Evolutionary conservation across 2,113 vertebrate species (phyloP).

Genomic region (Mormoops blainvillei): DNA sequence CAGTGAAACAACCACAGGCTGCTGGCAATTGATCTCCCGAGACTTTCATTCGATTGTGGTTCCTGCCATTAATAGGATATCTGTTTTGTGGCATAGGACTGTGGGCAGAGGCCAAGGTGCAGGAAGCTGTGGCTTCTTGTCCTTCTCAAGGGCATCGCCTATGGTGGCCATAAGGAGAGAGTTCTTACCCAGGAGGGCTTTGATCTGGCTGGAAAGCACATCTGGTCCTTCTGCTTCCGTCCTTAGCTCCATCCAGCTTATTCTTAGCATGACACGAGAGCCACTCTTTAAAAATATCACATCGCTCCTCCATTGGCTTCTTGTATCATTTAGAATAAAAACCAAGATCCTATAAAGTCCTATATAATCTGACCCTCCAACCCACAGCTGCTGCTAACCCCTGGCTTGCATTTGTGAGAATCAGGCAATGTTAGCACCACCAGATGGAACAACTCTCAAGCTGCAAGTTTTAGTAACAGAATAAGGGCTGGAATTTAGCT

Average conservation of each 20-base stretch:
- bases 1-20: background rate
- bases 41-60: background rate
- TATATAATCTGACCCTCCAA: background rate
- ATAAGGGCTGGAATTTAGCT: background rate
- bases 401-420: background rate
- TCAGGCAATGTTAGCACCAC: background rate
- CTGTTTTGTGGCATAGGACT: background rate
- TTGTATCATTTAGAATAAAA: background rate
- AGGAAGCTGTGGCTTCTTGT: background rate
- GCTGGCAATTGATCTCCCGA: background rate
- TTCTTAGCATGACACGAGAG: background rate
- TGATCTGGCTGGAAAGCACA: background rate
- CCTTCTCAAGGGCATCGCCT: background rate
- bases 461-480: background rate
- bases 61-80: background rate
- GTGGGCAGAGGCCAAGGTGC: background rate
- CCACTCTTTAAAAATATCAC: background rate
- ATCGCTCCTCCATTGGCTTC: background rate
- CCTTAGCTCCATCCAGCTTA: background rate
- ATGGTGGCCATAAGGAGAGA: background rate
- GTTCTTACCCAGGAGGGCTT: background rate
- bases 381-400: background rate
- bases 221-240: background rate
- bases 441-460: background rate
- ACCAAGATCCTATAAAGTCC: background rate